Percentiles rank a stretch among this genome's conserved stretches.
phyloP scores from a whole-genome alignment of 2,888 invertebrate species.

The Patella ulyssiponensis region DNA sequence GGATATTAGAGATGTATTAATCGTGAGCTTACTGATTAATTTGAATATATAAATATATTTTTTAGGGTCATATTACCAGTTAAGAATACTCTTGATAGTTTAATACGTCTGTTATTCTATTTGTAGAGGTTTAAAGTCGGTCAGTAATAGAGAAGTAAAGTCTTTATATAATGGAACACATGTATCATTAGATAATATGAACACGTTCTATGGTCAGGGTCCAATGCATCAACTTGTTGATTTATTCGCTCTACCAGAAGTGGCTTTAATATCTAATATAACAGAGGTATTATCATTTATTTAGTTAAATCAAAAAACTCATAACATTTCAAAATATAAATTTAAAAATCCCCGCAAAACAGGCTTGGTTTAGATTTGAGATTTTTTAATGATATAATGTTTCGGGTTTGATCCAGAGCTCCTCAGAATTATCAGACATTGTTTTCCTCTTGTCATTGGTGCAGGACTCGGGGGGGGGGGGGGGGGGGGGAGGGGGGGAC shows the following conservation, averaged over 20 bases:
- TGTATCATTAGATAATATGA: constrained; percentile 71
- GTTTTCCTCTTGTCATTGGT: too few relatives aligned
- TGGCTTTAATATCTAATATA: constrained; percentile 92
- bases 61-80: too few relatives aligned
- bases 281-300: constrained; percentile 77
- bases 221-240: constrained; percentile 95
- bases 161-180: constrained; percentile 80
- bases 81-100: background rate
- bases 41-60: too few relatives aligned
- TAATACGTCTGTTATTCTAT: constrained; percentile 5
- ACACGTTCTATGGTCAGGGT: constrained; percentile 77
- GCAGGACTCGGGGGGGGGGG: too few relatives aligned
- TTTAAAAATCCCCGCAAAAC: too few relatives aligned
- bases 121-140: constrained; percentile 81
- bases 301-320: too few relatives aligned
- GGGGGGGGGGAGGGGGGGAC: too few relatives aligned
- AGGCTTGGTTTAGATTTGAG: too few relatives aligned
- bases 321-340: too few relatives aligned
- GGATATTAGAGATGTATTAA: too few relatives aligned
- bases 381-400: background rate
- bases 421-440: too few relatives aligned
- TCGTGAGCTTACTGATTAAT: too few relatives aligned
- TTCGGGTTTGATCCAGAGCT: background rate
- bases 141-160: constrained; percentile 88
- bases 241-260: constrained; percentile 96